These are phyloP conservation scores for Tachyglossus aculeatus DNA, from an alignment of 2,797 vertebrate genomes.

Conservation along the genomic window DNA sequence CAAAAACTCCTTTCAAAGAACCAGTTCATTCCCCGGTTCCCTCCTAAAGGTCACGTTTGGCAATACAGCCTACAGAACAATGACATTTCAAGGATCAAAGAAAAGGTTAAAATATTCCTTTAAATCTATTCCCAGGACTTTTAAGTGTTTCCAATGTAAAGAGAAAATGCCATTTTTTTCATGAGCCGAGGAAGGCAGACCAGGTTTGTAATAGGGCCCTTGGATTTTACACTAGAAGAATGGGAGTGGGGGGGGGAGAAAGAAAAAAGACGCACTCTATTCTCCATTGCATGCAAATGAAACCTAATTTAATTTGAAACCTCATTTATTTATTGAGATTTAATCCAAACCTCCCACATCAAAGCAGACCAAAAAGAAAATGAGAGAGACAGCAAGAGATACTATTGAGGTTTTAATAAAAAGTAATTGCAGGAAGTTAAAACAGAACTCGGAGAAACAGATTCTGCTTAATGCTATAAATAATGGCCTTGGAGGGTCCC, in stretches of 20 bases:
- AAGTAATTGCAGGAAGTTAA: constrained; percentile 63
- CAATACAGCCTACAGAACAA: constrained; percentile 82
- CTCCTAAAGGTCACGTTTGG: constrained; percentile 85
- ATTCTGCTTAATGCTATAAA: constrained; percentile 59
- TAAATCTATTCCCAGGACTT: constrained; percentile 81
- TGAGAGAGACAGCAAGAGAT: constrained; percentile 61
- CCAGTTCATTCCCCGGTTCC: constrained; percentile 73
- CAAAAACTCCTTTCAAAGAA: constrained; percentile 76
- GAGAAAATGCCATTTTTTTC: constrained; percentile 75
- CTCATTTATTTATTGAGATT: constrained; percentile 65
- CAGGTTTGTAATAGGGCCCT: constrained; percentile 50
- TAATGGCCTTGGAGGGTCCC: constrained; percentile 64
- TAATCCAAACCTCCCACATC: constrained; percentile 65
- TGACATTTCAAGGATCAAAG: constrained; percentile 88
- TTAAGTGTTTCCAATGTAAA: constrained; percentile 73
- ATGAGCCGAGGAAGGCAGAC: constrained; percentile 49
- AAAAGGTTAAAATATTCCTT: constrained; percentile 92
- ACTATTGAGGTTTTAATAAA: constrained; percentile 63
- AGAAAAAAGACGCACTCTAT: constrained; percentile 24
- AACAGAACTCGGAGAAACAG: constrained; percentile 58
- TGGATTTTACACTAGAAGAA: constrained; percentile 26
- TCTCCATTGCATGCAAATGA: constrained; percentile 39
- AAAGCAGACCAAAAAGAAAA: constrained; percentile 64
- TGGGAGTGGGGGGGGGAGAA: background rate
- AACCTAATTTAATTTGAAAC: constrained; percentile 62